These are phyloP conservation scores for Myripristis jacobus DNA, from an alignment of 2,797 vertebrate genomes.

Conservation along the genomic window DNA sequence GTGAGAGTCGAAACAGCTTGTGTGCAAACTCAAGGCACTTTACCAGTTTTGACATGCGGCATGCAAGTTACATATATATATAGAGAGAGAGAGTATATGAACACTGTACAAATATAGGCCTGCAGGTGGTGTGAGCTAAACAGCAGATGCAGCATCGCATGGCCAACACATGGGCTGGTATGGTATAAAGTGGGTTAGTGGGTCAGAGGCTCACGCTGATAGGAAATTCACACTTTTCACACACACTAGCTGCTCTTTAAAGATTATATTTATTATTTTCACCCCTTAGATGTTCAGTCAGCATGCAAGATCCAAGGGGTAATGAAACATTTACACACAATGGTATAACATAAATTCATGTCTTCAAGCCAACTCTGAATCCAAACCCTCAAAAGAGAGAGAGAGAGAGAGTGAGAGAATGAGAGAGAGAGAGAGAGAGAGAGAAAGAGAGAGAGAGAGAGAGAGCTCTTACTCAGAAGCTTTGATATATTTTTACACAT, in stretches of 20 bases:
- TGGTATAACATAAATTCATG: conserved; percentile 4
- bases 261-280: conserved; percentile 41
- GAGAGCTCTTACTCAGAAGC: too few species aligned
- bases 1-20: conserved; percentile 31
- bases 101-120: conserved; percentile 55
- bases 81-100: conserved; percentile 34
- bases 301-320: not conserved
- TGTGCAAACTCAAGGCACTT: conserved; percentile 37
- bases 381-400: not conserved
- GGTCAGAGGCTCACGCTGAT: conserved; percentile 45
- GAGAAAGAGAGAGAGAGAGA: too few species aligned
- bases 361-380: not conserved
- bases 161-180: conserved; percentile 25
- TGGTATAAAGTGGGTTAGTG: conserved; percentile 61
- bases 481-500: too few species aligned
- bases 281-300: conserved; percentile 32
- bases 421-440: too few species aligned
- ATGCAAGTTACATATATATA: conserved; percentile 29
- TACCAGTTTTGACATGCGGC: conserved; percentile 40
- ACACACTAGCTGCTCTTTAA: conserved; percentile 23
- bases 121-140: conserved; percentile 60
- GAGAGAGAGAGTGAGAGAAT: not conserved
- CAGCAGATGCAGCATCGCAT: conserved; percentile 51
- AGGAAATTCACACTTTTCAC: conserved; percentile 40
- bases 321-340: conserved; percentile 29